Percentiles rank a stretch among this genome's conserved stretches.
Conservation (phyloP, 2,888 invertebrate genomes). For the Tuta absoluta region DNA sequence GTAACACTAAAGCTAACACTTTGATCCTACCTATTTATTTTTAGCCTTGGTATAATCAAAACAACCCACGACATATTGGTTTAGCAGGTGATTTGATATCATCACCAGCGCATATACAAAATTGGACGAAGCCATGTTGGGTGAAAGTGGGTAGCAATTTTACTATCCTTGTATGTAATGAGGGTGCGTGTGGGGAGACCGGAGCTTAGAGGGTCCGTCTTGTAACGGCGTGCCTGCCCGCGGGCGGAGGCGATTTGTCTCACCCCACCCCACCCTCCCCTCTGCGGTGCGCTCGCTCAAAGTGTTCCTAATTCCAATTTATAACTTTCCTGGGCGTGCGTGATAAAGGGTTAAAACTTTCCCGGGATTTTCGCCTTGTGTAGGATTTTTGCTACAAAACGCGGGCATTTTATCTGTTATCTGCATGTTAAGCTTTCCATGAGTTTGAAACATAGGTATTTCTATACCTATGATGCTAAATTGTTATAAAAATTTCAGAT, state of each 20-base stretch:
- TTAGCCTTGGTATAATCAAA: too few species aligned
- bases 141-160: slow-evolving; percentile 50
- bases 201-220: slow-evolving; percentile 78
- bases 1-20: too few species aligned
- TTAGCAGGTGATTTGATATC: too few species aligned
- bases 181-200: slow-evolving; percentile 51
- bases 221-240: slow-evolving; percentile 75
- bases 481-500: too few species aligned
- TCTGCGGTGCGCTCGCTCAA: slow-evolving; percentile 48
- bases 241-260: slow-evolving; percentile 76
- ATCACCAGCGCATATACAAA: slow-evolving; percentile 3
- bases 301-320: slow-evolving; percentile 36
- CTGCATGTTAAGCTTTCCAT: too few species aligned
- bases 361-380: not conserved
- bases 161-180: slow-evolving; percentile 76
- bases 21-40: too few species aligned
- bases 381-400: not conserved
- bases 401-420: not conserved
- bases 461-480: too few species aligned
- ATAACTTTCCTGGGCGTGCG: slow-evolving; percentile 21
- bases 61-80: too few species aligned
- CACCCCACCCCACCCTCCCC: slow-evolving; percentile 60
- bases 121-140: slow-evolving; percentile 15
- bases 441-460: too few species aligned
- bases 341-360: slow-evolving; percentile 11